Evolutionary conservation across 2,888 invertebrate genomes (phyloP).

Genomic region (Belgica antarctica): DNA sequence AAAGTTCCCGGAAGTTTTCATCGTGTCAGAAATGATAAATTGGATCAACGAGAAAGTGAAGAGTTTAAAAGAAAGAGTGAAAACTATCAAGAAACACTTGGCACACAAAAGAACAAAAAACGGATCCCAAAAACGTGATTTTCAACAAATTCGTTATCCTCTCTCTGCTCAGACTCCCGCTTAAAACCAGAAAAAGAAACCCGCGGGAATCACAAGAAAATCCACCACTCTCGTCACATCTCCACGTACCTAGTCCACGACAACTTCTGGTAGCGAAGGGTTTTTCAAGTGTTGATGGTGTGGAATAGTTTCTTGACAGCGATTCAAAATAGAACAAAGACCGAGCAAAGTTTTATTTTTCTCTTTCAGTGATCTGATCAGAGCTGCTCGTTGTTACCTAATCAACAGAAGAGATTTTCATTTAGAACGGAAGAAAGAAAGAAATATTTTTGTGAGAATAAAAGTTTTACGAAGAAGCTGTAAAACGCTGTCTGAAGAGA

Average conservation of each 20-base stretch:
- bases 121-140: conserved; percentile 14
- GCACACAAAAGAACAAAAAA: background rate
- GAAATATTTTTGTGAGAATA: background rate
- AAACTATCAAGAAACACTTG: background rate
- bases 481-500: too few species aligned
- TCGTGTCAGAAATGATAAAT: background rate
- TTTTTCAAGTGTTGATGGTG: background rate
- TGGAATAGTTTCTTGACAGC: background rate
- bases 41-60: background rate
- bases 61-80: conserved; percentile 1
- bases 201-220: background rate
- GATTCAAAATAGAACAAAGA: conserved; percentile 12
- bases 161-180: background rate
- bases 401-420: conserved; percentile 4
- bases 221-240: conserved; percentile 25
- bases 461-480: background rate
- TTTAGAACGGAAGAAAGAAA: background rate
- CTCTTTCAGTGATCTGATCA: too few species aligned
- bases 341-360: conserved; percentile 26
- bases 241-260: background rate
- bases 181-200: background rate
- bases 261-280: background rate
- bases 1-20: background rate
- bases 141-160: background rate
- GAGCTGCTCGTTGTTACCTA: conserved; percentile 24